Evolutionary conservation across 2,113 vertebrate species (phyloP).

Genomic region (Alligator sinensis): DNA sequence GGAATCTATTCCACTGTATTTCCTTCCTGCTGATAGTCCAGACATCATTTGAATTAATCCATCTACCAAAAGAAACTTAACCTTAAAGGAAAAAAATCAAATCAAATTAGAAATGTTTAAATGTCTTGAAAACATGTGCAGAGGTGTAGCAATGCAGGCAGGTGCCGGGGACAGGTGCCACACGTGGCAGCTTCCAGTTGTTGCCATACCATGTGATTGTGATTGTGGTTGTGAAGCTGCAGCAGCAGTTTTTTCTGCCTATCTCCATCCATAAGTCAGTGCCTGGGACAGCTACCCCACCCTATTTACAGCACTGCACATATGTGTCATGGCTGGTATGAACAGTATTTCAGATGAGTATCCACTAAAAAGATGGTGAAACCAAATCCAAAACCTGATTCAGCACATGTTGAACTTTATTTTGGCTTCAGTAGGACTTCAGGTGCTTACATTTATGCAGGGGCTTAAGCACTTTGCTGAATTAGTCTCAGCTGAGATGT

Average conservation of each 20-base stretch:
- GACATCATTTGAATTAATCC: constrained; percentile 26
- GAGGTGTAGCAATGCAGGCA: too few relatives aligned
- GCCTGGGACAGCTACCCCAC: too few relatives aligned
- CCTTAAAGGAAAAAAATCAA: constrained; percentile 31
- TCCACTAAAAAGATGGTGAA: constrained; percentile 20
- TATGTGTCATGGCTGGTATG: neutral
- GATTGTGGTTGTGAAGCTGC: too few relatives aligned
- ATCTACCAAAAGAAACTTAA: constrained; percentile 23
- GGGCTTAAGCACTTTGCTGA: neutral
- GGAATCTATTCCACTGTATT: neutral
- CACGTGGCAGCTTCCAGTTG: too few relatives aligned
- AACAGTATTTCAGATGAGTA: constrained; percentile 38
- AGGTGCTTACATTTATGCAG: neutral
- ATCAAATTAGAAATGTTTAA: neutral
- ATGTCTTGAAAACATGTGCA: neutral
- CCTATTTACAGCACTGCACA: neutral
- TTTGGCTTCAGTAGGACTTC: neutral
- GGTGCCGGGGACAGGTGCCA: too few relatives aligned
- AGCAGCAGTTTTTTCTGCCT: too few relatives aligned
- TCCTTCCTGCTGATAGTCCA: neutral
- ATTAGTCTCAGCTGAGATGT: neutral
- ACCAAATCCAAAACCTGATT: constrained; percentile 33
- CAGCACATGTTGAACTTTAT: neutral
- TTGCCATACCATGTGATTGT: too few relatives aligned
- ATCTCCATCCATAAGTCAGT: too few relatives aligned